Evolutionary conservation across 2,888 invertebrate species (phyloP), one percentile per base, ranked within the genome.

Genomic region (Cylindroiulus punctatus): DNA sequence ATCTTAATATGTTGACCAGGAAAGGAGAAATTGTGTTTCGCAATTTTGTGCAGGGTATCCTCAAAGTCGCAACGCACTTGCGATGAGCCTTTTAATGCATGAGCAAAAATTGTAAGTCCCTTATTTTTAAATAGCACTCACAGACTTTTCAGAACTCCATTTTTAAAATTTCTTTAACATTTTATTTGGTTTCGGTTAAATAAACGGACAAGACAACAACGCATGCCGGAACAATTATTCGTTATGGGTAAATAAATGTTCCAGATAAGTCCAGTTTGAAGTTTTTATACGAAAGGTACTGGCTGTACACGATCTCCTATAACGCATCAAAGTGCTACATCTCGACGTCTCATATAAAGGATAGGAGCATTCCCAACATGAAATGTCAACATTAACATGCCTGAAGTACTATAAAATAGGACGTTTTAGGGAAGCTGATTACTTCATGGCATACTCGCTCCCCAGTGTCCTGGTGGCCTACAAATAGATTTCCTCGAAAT

Each of bases 401-500:
- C 65, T 76, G 3, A 30, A 30, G 30, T 30, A 76, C 12, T 65
- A 26, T 76, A 10, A 5, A 30, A 76, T 14, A 30, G 76, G 26
- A 10, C 76, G 30, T 65, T 65, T 65, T 22, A 65, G 5, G 76
- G 76, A 76, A 57, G 22, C 14, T 14, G 76, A 76, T 76, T 76
- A 76, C 76, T 30, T 76, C 76, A 30, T 76, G 76, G 30, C 1
- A 0, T 76, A 76, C 76, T 30, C 14, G 76, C 76, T 76, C 76
- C 30, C 76, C 26, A 8, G 30, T 30, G 76, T 30, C 76, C 76
- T 30, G 0, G 10, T 76, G 76, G 26, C 76, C 30, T 26, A 5
- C 76, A 65, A 76, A 76, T 30, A 30, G 30, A 76, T 76, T 76
- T 76, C 26, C 76, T 76, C 1, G 30, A 76, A 76, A 76, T 76